Percentiles rank a stretch among this genome's conserved stretches.
These are phyloP conservation scores for Stercorarius parasiticus DNA, from an alignment of 2,113 vertebrate species.

Conservation along the genomic window DNA sequence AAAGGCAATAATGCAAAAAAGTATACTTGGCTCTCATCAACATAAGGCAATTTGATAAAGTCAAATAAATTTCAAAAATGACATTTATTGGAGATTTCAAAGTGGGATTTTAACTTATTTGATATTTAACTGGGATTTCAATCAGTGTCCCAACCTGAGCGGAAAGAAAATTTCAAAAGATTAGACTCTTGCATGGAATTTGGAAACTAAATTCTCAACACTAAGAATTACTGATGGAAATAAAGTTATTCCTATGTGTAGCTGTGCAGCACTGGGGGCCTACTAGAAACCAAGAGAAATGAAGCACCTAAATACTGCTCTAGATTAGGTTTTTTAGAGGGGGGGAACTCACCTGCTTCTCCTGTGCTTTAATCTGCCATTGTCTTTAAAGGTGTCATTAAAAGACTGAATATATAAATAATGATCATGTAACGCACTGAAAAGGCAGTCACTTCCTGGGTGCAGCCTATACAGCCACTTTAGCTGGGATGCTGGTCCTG, in stretches of 20 bases:
- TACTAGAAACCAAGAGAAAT: background rate
- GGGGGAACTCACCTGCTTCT: background rate
- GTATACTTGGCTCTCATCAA: background rate
- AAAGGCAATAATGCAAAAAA: background rate
- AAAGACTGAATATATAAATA: background rate
- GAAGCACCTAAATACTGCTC: background rate
- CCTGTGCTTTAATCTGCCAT: background rate
- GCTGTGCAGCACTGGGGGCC: background rate
- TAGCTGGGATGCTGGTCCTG: background rate
- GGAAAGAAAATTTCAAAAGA: background rate
- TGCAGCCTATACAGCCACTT: background rate
- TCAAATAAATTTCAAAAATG: background rate
- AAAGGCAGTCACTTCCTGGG: background rate
- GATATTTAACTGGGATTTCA: background rate
- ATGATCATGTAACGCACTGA: background rate
- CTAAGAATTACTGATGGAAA: background rate
- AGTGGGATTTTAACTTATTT: background rate
- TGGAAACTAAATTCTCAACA: background rate
- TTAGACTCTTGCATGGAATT: background rate
- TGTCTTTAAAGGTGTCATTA: background rate
- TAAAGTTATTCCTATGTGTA: background rate
- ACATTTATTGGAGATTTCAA: background rate
- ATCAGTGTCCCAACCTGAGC: background rate
- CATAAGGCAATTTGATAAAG: background rate
- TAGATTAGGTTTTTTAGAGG: background rate